Base-by-base conservation (phyloP, 53 echinoderm and acorn worm species). In the Arbacia lixula region DNA sequence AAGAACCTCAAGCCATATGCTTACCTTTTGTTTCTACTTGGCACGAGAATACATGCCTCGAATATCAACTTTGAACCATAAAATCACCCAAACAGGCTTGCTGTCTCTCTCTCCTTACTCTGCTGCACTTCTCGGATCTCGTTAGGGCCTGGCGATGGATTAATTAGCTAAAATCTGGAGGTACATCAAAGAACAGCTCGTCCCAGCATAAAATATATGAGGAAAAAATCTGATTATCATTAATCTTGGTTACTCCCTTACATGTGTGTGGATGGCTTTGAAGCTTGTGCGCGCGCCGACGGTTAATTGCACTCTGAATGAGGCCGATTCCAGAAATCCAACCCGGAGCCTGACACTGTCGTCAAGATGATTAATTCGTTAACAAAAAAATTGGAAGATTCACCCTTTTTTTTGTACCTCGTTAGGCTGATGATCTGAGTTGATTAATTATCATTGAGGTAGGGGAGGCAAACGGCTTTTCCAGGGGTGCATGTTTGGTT, bases 211-310 rank as follows among this genome's bases (percentile, higher is more conserved):
- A 69, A 69, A n/a, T n/a, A n/a, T n/a, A n/a, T 10, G 14, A 14
- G 14, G 8, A 46, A n/a, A n/a, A n/a, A 16, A 58, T 36, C 58
- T 34, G 20, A 77, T 77, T 77, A 77, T 6, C 10, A 42, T 56
- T 77, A 77, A 77, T 77, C 27, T 57, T 12, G 77, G 77, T 77
- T 36, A 77, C 77, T 77, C 77, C 77, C 77, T 77, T 57, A 77
- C 58, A 36, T 25, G 38, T 22, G 57, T 26, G 58, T 22, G 3
- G 58, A 38, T 21, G 57, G 9, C 77, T 77, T 77, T 77, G 77
- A 77, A 36, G 36, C 36, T 6, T 43, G 9, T 21, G 1, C 22
- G 36, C 6, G 58, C 77, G 39, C 77, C 57, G 77, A 77, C 38
- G 21, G 37, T 58, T 77, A 77, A 77, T 77, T 77, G 57, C 24